Base-by-base conservation (phyloP, 2,888 invertebrate genomes). In the Eupsilia transversa region DNA sequence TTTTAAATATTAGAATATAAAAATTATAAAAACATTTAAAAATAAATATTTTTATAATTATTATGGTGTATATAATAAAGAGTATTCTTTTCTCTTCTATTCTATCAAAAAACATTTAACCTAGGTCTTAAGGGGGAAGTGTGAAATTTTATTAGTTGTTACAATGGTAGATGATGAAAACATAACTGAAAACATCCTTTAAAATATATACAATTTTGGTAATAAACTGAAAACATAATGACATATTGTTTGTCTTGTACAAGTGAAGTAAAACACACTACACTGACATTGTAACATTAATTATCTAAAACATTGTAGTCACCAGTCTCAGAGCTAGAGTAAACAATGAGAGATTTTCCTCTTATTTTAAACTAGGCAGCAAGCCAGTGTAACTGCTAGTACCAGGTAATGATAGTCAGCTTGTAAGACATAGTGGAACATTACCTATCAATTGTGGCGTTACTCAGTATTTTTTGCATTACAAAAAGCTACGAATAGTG, bases 381-480 rank as follows among this genome's bases (percentile, higher is more conserved):
- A 17, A 17, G 30, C 10, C 2, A 2, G 33, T 60, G 35, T 66
- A 57, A 67, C 59, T n/a, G 23, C 35, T 41, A 68, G 52, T 60
- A 57, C 27, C 35, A 52, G 12, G 2, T 67, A 83, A 60, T 74
- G 52, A 41, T 38, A 9, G 49, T 35, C 67, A 70, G 43, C n/a
- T 75, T 77, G 63, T 71, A 43, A 72, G 49, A 68, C 52, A 56
- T 43, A 54, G 54, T 60, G 38, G 67, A 75, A 66, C 59, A 72
- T 59, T 71, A 66, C n/a, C 64, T 79, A 66, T 70, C 57, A 74
- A 80, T 70, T 80, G 69, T 56, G 56, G 70, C 43, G 30, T 23
- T 65, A 74, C 38, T 43, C 27, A 35, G 33, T 66, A 61, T 77
- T 82, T 84, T 86, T 85, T 72, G 63, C 69, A 74, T 83, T 57